phyloP scores from a whole-genome alignment of 2,888 invertebrate genomes.

The Drosophila greeni region DNA sequence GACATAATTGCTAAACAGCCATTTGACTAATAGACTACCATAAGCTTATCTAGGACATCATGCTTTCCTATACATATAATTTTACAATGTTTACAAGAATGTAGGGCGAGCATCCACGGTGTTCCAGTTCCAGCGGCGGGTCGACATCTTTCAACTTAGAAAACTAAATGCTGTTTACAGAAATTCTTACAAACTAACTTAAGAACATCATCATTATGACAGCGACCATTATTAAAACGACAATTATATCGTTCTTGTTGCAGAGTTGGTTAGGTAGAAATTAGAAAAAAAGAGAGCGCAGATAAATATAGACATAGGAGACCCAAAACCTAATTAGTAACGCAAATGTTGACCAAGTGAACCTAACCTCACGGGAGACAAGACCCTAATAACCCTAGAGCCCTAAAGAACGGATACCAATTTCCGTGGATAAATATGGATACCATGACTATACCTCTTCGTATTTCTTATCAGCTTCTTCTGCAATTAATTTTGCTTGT shows the following conservation, averaged over 20 bases:
- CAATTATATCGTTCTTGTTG: slow-evolving; percentile 24
- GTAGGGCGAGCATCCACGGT: slow-evolving; percentile 22
- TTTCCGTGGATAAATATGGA: slow-evolving; percentile 26
- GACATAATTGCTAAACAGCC: slow-evolving; percentile 49
- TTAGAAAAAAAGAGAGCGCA: slow-evolving; percentile 63
- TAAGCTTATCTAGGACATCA: slow-evolving; percentile 55
- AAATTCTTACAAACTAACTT: slow-evolving; percentile 44
- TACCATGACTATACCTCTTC: slow-evolving; percentile 91
- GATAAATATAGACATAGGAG: slow-evolving; percentile 27
- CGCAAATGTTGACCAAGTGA: slow-evolving; percentile 47
- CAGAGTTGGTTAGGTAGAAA: slow-evolving; percentile 30
- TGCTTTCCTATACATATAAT: slow-evolving; percentile 35
- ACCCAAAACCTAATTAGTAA: slow-evolving; percentile 71
- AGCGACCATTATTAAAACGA: slow-evolving; percentile 19
- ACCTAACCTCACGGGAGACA: slow-evolving; percentile 57
- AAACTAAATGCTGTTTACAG: slow-evolving; percentile 58
- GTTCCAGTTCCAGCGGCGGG: slow-evolving; percentile 42
- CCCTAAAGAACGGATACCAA: slow-evolving; percentile 59
- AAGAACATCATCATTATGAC: slow-evolving; percentile 34
- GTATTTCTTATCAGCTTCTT: slow-evolving; percentile 99
- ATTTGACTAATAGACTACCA: slow-evolving; percentile 60
- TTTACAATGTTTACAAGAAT: slow-evolving; percentile 47
- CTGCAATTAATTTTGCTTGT: slow-evolving; percentile 99
- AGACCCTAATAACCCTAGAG: slow-evolving; percentile 74
- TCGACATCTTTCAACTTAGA: slow-evolving; percentile 55